Base-by-base conservation (phyloP, 2,113 vertebrate species). In the Elgaria multicarinata region DNA sequence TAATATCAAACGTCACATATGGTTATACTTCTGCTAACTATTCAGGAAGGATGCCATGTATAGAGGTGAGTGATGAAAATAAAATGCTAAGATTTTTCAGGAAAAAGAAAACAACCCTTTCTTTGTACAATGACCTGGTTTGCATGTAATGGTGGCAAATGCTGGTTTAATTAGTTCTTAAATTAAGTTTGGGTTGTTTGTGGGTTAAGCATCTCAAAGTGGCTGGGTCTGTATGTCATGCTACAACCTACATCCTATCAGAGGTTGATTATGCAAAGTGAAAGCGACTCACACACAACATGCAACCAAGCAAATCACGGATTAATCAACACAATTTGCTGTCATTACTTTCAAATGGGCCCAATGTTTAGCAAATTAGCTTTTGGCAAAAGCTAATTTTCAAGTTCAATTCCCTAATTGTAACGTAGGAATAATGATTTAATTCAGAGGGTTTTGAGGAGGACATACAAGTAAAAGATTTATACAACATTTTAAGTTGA, bases 1-100 rank as follows among this genome's bases (percentile, higher is more conserved):
- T 98, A 91, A 99, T 99, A 84, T 98, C 99, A 93, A 99, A 99
- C 92, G 98, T 99, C 93, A 99, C 99, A 39, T 99, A 97, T 89
- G 99, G 99, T 79, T 99, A 99, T 95, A 97, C 99, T 33, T 93
- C 98, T 89, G 99, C 99, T 95, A 98, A 96, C 96, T 99, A 98
- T 96, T 99, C 98, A 75, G 99, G 99, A 87, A 98, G 99, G 94
- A 99, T 99, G 99, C 98, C 99, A 62, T 98, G 97, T 44, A 97
- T 98, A 93, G 99, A 99, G 98, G 99, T 99, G 96, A 96, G 95
- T 86, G 33, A 72, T 72, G 42, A 87, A 92, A 87, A 50, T 44
- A 26, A 62, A 46, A 87, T 89, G 3, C 72, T 79, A 87, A 24
- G 90, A 62, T 92, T 39, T 6, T 80, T 78, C 89, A 80, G 39